phyloP scores from a whole-genome alignment of 2,113 vertebrate genomes.

The Pelecanoides urinatrix region DNA sequence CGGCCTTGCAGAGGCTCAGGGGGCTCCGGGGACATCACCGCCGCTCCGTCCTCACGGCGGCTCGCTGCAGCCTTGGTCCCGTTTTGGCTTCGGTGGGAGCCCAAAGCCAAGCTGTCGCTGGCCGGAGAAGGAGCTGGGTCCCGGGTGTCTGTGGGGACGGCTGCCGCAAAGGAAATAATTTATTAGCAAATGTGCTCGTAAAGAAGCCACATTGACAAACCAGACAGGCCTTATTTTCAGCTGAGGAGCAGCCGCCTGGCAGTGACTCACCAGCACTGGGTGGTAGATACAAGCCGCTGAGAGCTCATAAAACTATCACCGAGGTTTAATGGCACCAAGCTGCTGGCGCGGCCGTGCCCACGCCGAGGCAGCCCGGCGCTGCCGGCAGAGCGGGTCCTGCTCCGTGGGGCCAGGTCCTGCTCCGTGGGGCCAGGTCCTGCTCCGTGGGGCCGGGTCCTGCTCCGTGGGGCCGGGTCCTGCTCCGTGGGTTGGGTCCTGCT shows the following conservation, averaged over 20 bases:
- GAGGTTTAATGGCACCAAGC: accelerated
- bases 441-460: not conserved
- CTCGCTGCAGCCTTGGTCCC: not conserved
- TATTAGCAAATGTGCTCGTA: not conserved
- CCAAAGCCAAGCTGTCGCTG: not conserved
- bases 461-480: too few species aligned
- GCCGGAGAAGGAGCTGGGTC: not conserved
- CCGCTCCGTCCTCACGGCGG: accelerated
- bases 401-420: not conserved
- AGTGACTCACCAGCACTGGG: not conserved
- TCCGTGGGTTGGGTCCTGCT: not conserved
- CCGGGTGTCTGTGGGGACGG: accelerated
- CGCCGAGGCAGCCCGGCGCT: not conserved
- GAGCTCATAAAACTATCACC: not conserved
- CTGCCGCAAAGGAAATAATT: not conserved
- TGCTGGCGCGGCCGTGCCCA: not conserved
- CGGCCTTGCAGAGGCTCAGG: accelerated
- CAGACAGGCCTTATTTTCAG: not conserved
- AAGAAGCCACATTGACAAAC: not conserved
- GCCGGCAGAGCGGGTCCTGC: not conserved
- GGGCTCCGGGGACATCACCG: accelerated
- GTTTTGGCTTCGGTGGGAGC: not conserved
- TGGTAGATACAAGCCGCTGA: not conserved
- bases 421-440: not conserved
- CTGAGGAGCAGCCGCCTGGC: not conserved